Evolutionary conservation across 1,140 invertebrate genomes (phyloP), one percentile per base, ranked within the genome.

Genomic region (Eulimnadia texana): DNA sequence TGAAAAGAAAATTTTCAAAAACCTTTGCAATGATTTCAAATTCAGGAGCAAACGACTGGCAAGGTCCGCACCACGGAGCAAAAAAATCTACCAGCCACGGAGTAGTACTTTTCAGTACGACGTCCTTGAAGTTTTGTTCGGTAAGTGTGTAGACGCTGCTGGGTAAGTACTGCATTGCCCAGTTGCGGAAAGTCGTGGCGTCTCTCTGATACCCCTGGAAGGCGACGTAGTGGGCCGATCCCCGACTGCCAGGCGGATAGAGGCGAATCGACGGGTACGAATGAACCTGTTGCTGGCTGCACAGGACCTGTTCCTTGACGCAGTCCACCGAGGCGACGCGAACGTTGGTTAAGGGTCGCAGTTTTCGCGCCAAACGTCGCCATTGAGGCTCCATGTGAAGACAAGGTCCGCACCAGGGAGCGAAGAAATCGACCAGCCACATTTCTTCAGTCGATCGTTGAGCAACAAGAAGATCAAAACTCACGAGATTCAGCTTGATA

Each of bases 51-150:
- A 88, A 82, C 50, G 76, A 72, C 66, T 82, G 79, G 68, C 85
- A 88, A 68, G 82, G 83, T 3, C 80, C 79, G 72, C 85, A 87
- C 84, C 84, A 87, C 0, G 85, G 84, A 3, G 84, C 82, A 71
- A 79, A 88, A 70, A 83, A 88, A 70, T 87, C 83, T 13, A 88
- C 72, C 13, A 87, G 63, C 81, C 83, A 86, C 0, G 66, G 80
- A 42, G 68, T 65, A 13, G 47, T 68, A 64, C 71, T 66, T 64
- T 69, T 61, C n/a, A 76, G 64, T 3, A 79, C 70, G 22, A 70
- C 58, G 53, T 66, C 62, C 52, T 68, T 68, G 60, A 72, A 74
- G 61, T 69, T 71, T n/a, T 62, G 55, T 51, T 59, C 67, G 47
- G 66, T 71, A 9, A 76, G 64, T n/a, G 70, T 66, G 9, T 69